A percentile compares a stretch with the other conserved stretches of the same genome.
Evolutionary conservation across 2,888 invertebrate genomes (phyloP).

Genomic region (Muschampia plurimacula): DNA sequence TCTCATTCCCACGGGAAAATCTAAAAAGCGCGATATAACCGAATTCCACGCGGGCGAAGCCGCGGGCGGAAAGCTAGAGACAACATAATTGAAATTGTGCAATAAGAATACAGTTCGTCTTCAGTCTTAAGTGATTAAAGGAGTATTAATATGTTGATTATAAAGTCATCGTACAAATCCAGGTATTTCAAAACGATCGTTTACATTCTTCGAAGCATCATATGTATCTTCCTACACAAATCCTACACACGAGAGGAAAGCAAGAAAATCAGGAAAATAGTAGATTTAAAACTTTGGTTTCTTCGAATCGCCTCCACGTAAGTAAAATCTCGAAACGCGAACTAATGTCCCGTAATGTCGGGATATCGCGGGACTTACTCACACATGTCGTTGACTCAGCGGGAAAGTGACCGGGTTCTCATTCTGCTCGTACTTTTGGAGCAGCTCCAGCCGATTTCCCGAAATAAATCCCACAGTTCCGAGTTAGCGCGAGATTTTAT

Average conservation of each 20-base stretch:
- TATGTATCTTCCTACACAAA: conserved; percentile 16
- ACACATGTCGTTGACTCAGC: conserved; percentile 76
- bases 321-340: conserved; percentile 24
- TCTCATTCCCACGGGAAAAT: too few relatives aligned
- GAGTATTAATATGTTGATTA: too few relatives aligned
- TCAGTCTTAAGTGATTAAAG: too few relatives aligned
- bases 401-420: conserved; percentile 77
- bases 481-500: conserved; percentile 72
- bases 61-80: too few relatives aligned
- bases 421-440: conserved; percentile 75
- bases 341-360: conserved; percentile 43
- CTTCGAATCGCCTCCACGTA: conserved; percentile 53
- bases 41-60: too few relatives aligned
- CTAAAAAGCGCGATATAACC: too few relatives aligned
- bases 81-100: too few relatives aligned
- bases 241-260: conserved; percentile 14
- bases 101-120: too few relatives aligned
- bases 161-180: background rate
- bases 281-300: conserved; percentile 58
- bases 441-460: conserved; percentile 78
- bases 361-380: conserved; percentile 51
- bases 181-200: background rate
- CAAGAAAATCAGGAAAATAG: background rate
- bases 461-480: conserved; percentile 76
- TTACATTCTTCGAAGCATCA: conserved; percentile 15